A percentile compares a stretch with the other conserved stretches of the same genome.
Evolutionary conservation across 2,113 vertebrate species (phyloP).

Genomic region (Ornithorhynchus anatinus): DNA sequence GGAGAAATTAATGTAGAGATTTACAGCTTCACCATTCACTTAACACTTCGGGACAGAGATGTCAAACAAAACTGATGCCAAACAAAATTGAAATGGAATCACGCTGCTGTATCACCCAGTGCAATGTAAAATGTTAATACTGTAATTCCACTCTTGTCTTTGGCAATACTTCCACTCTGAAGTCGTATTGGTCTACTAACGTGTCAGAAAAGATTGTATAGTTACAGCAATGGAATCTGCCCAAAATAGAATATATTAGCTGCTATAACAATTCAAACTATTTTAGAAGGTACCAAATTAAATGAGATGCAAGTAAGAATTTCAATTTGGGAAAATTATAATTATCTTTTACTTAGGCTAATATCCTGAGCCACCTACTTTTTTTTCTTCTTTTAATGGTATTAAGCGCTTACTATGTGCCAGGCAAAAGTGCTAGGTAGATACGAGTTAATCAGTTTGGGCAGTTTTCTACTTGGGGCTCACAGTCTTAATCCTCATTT

Average conservation of each 20-base stretch:
- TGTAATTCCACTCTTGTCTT: conserved; percentile 34
- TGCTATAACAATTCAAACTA: conserved; percentile 9
- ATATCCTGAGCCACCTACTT: too few species aligned
- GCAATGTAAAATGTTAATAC: background rate
- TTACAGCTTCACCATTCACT: conserved; percentile 38
- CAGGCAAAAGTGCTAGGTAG: too few species aligned
- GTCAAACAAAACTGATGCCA: too few species aligned
- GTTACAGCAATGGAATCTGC: conserved; percentile 32
- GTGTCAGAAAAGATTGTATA: conserved; percentile 48
- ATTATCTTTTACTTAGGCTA: too few species aligned
- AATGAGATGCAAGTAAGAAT: conserved; percentile 16
- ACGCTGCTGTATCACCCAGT: background rate
- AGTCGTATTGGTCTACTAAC: conserved; percentile 41
- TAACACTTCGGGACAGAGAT: conserved; percentile 37
- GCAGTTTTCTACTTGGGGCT: too few species aligned
- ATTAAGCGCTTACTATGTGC: too few species aligned
- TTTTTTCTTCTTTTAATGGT: too few species aligned
- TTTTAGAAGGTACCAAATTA: conserved; percentile 34
- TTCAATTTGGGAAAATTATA: too few species aligned
- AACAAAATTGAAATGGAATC: too few species aligned
- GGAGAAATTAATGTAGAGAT: conserved; percentile 38
- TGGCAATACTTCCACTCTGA: conserved; percentile 31
- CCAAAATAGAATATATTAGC: conserved; percentile 26
- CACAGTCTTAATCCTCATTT: too few species aligned
- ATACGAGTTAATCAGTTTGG: too few species aligned